phyloP scores from a whole-genome alignment of 1,140 invertebrate species.

The Pomacea maculata region DNA sequence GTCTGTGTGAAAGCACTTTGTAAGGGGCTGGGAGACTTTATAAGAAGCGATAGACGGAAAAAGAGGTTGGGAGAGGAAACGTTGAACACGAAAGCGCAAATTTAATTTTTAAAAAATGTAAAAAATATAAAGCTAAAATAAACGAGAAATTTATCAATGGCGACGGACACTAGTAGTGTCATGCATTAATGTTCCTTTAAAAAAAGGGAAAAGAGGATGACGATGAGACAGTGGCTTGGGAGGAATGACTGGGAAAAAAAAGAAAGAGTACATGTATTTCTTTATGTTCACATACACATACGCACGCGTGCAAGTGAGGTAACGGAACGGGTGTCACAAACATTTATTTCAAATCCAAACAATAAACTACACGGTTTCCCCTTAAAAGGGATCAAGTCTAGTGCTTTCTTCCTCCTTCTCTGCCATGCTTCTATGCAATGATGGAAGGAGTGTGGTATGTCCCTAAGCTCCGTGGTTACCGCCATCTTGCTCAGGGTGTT shows the following conservation, averaged over 20 bases:
- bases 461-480: too few species aligned
- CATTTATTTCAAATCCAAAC: too few species aligned
- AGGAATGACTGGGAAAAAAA: not conserved
- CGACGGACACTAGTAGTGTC: not conserved
- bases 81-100: not conserved
- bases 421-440: too few species aligned
- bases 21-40: too few species aligned
- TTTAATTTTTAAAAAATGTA: not conserved
- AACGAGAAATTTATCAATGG: not conserved
- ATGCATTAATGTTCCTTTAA: not conserved
- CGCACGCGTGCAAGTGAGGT: not conserved
- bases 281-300: not conserved
- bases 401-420: too few species aligned
- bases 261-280: not conserved
- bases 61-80: not conserved
- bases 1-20: too few species aligned
- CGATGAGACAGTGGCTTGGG: not conserved
- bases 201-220: not conserved
- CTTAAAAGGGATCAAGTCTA: too few species aligned
- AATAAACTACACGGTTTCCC: too few species aligned
- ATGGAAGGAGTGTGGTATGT: too few species aligned
- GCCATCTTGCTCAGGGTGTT: too few species aligned
- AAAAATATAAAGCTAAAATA: not conserved
- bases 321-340: not conserved
- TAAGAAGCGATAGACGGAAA: not conserved